Percentiles rank a stretch among this genome's conserved stretches.
These are phyloP conservation scores for Ctenochaetus hawaiiensis DNA, from an alignment of 2,797 vertebrate species.

Conservation along the genomic window DNA sequence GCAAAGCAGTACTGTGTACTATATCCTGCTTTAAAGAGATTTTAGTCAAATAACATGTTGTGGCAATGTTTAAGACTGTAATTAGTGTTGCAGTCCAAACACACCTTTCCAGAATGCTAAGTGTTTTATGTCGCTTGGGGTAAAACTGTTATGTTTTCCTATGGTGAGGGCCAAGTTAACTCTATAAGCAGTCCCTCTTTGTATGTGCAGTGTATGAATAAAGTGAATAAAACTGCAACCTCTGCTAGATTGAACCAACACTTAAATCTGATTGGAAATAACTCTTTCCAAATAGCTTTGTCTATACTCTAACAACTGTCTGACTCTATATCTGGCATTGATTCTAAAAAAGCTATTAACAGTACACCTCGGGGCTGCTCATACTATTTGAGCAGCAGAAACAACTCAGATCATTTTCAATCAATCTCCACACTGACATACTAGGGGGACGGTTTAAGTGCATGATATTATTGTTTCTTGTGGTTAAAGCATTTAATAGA, in stretches of 20 bases:
- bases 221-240: slow-evolving; percentile 1
- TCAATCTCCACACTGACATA: slow-evolving; percentile 21
- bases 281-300: slow-evolving; percentile 19
- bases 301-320: slow-evolving; percentile 22
- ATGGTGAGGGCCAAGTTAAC: slow-evolving; percentile 10
- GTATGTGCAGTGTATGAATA: not conserved
- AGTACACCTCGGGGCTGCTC: slow-evolving; percentile 19
- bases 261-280: slow-evolving; percentile 6
- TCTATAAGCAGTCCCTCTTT: slow-evolving; percentile 2
- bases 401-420: slow-evolving; percentile 22
- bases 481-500: not conserved
- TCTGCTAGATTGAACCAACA: not conserved
- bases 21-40: not conserved
- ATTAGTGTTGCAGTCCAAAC: slow-evolving; percentile 16
- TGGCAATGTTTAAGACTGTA: slow-evolving; percentile 18
- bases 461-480: too few species aligned
- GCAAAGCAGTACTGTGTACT: not conserved
- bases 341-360: slow-evolving; percentile 36
- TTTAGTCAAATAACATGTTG: slow-evolving; percentile 7
- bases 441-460: not conserved
- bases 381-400: slow-evolving; percentile 30
- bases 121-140: slow-evolving; percentile 5
- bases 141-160: slow-evolving; percentile 16
- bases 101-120: slow-evolving; percentile 22
- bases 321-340: slow-evolving; percentile 36